These are phyloP conservation scores for Hippocampus zosterae DNA, from an alignment of 2,113 vertebrate species.

Conservation along the genomic window DNA sequence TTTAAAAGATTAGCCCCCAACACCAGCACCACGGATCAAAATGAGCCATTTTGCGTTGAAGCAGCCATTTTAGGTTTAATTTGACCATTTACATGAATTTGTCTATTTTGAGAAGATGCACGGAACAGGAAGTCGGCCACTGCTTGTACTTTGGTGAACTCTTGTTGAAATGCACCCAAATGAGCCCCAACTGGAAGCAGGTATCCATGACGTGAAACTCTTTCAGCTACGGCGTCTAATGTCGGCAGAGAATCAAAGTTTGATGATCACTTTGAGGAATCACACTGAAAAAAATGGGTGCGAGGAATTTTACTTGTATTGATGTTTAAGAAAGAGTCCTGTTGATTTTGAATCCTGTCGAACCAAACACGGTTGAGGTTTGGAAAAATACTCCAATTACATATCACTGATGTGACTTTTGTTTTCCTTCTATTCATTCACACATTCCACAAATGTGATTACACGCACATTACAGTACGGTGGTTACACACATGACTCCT, in stretches of 20 bases:
- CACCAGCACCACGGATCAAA: too few relatives aligned
- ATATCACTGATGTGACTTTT: not conserved
- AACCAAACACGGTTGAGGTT: not conserved
- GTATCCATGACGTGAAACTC: not conserved
- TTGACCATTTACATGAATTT: not conserved
- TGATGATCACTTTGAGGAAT: not conserved
- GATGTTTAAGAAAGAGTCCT: not conserved
- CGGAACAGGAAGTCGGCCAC: not conserved
- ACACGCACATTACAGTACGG: not conserved
- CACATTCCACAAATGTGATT: slow-evolving; percentile 9
- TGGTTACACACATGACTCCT: slow-evolving; percentile 7
- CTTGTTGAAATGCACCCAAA: not conserved
- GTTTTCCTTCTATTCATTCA: slow-evolving; percentile 2
- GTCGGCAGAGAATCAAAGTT: not conserved
- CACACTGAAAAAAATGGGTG: not conserved
- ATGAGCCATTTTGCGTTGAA: not conserved
- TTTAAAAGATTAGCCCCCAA: too few relatives aligned
- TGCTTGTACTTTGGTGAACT: not conserved
- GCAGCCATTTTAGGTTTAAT: not conserved
- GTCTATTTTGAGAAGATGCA: too few relatives aligned
- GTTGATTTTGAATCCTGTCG: not conserved
- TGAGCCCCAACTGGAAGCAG: not conserved
- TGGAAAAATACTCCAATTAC: not conserved
- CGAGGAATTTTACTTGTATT: not conserved
- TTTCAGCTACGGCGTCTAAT: slow-evolving; percentile 1